Percentiles rank a stretch among this genome's conserved stretches.
Conservation (phyloP, 2,888 invertebrate species). For the Diarsia mendica region DNA sequence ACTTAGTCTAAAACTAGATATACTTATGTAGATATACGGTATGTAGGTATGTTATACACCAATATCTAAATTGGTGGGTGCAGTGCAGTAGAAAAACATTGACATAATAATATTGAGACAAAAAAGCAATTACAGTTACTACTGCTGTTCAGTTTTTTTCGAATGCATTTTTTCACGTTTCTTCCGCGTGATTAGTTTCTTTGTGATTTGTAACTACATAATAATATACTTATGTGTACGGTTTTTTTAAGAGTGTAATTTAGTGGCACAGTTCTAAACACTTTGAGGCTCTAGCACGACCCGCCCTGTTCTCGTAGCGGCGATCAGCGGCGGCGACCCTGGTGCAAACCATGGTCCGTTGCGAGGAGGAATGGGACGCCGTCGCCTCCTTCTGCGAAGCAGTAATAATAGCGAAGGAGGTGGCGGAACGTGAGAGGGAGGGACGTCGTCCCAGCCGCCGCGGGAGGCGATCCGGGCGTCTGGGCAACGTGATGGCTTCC, state of each 20-base stretch:
- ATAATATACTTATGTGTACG: neutral
- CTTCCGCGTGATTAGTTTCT: slow-evolving; percentile 35
- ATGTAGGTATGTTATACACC: neutral
- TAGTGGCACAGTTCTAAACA: neutral
- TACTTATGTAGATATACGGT: neutral
- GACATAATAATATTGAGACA: slow-evolving; percentile 8
- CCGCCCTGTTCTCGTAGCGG: too few species aligned
- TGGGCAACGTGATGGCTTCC: too few species aligned
- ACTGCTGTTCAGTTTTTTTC: slow-evolving; percentile 16
- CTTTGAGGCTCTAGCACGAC: too few species aligned
- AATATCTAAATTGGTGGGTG: neutral
- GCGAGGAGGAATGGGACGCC: too few species aligned
- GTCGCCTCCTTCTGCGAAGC: too few species aligned
- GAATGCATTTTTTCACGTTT: slow-evolving; percentile 17
- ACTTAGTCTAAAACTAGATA: slow-evolving; percentile 9
- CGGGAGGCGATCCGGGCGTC: too few species aligned
- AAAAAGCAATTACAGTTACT: slow-evolving; percentile 18
- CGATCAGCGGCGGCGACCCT: too few species aligned
- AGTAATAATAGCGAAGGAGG: too few species aligned
- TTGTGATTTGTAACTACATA: slow-evolving; percentile 3
- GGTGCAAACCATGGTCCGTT: too few species aligned
- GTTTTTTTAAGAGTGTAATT: neutral
- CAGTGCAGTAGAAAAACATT: neutral
- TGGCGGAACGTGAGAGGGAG: too few species aligned
- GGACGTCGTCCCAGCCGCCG: too few species aligned